Conservation (phyloP, 2,888 invertebrate species). For the Nyleta sp. region DNA sequence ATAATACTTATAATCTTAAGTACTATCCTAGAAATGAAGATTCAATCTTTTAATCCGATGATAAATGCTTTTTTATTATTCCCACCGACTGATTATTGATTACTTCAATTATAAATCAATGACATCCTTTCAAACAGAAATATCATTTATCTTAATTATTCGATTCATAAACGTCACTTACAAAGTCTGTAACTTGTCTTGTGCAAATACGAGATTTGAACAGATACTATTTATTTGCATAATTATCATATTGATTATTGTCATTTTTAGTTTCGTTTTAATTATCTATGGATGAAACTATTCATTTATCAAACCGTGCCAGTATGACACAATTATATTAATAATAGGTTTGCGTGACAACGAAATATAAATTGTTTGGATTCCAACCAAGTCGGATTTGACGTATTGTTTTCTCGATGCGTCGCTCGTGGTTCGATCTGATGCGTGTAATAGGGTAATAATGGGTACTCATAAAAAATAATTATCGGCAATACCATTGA, state of each 20-base stretch:
- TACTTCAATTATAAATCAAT: too few relatives aligned
- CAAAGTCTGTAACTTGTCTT: too few relatives aligned
- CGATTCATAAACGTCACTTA: too few relatives aligned
- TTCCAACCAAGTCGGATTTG: constrained; percentile 9
- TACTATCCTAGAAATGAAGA: too few relatives aligned
- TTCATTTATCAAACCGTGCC: constrained; percentile 20
- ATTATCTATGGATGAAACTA: neutral
- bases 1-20: too few relatives aligned
- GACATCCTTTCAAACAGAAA: too few relatives aligned
- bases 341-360: constrained; percentile 25
- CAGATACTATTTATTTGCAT: neutral
- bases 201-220: neutral
- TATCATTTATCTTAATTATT: too few relatives aligned
- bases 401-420: constrained; percentile 4
- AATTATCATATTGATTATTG: neutral
- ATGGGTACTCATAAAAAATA: constrained; percentile 34
- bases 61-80: too few relatives aligned
- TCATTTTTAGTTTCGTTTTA: neutral
- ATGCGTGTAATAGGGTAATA: constrained; percentile 31
- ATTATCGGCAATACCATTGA: constrained; percentile 28
- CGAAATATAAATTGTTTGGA: constrained; percentile 5
- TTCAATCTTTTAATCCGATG: too few relatives aligned
- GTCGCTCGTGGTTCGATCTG: constrained; percentile 3
- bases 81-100: too few relatives aligned
- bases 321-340: constrained; percentile 41